Evolutionary conservation across 2,888 invertebrate genomes (phyloP).

Genomic region (Epistrophella euchroma): DNA sequence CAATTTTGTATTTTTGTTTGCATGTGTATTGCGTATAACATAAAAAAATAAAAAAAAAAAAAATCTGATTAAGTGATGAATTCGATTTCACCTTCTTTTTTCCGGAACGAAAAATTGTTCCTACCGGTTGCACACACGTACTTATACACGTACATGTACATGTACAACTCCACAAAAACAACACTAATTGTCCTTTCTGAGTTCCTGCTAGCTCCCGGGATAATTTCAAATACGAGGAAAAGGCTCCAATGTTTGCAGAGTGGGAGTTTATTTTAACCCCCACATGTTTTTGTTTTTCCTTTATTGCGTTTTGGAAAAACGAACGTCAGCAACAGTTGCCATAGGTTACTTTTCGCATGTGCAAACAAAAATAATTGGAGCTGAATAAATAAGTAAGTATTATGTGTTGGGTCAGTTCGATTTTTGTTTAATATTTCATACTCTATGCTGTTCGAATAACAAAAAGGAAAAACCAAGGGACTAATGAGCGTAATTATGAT

Average conservation of each 20-base stretch:
- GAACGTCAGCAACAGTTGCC: conserved; percentile 4
- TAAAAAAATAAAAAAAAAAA: neutral
- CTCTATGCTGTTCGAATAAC: no score
- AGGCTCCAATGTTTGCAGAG: neutral
- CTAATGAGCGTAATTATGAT: no score
- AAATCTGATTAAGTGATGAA: neutral
- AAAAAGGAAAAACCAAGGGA: no score
- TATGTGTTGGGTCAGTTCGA: neutral
- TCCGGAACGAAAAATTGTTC: neutral
- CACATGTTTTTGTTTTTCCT: neutral
- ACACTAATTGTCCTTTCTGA: conserved; percentile 4
- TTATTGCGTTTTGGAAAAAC: neutral
- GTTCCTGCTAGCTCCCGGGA: neutral
- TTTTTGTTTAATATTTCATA: neutral
- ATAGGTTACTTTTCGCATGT: neutral
- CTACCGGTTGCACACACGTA: conserved; percentile 3
- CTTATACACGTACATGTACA: no score
- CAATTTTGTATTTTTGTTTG: neutral
- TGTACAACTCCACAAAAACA: conserved; percentile 1
- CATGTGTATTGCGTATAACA: neutral
- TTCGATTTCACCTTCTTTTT: neutral
- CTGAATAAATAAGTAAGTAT: neutral
- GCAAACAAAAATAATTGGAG: neutral
- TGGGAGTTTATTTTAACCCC: conserved; percentile 3
- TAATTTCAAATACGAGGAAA: neutral